A percentile compares a stretch with the other conserved stretches of the same genome.
phyloP scores from a whole-genome alignment of 1,140 invertebrate genomes.

The Drosophila prosaltans region DNA sequence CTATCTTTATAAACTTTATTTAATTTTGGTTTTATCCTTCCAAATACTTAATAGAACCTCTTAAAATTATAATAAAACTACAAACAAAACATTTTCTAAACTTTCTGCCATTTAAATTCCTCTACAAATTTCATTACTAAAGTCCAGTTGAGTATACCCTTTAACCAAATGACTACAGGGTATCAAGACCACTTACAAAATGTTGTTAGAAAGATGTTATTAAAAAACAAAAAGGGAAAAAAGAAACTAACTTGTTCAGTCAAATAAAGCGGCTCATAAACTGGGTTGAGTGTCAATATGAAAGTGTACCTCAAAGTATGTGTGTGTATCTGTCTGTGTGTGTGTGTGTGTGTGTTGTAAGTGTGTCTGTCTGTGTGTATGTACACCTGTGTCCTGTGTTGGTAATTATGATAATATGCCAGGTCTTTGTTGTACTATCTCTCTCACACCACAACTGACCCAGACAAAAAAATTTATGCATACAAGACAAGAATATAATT shows the following conservation, averaged over 20 bases:
- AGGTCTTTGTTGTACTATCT: constrained; percentile 26
- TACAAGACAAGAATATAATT: constrained; percentile 70
- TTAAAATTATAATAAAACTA: too few relatives aligned
- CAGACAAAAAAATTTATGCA: constrained; percentile 72
- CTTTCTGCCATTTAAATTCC: too few relatives aligned
- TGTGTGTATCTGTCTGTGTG: constrained; percentile 13
- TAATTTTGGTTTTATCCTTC: too few relatives aligned
- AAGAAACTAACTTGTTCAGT: constrained; percentile 44
- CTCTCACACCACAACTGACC: constrained; percentile 16
- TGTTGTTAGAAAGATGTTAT: constrained; percentile 24
- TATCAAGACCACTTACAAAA: constrained; percentile 10
- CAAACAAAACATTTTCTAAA: too few relatives aligned
- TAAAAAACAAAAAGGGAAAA: constrained; percentile 27
- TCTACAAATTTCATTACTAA: too few relatives aligned
- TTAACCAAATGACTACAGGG: not conserved
- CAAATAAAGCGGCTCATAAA: constrained; percentile 50
- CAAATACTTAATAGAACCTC: too few relatives aligned
- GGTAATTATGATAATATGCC: constrained; percentile 74
- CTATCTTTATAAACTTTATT: too few relatives aligned
- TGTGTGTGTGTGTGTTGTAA: too few relatives aligned
- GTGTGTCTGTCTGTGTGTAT: too few relatives aligned
- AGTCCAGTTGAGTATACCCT: not conserved
- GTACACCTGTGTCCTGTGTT: constrained; percentile 21
- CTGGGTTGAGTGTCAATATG: constrained; percentile 7
- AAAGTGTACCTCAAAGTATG: constrained; percentile 22